Base-by-base conservation (phyloP, 2,797 vertebrate genomes). In the Uromys caudimaculatus region DNA sequence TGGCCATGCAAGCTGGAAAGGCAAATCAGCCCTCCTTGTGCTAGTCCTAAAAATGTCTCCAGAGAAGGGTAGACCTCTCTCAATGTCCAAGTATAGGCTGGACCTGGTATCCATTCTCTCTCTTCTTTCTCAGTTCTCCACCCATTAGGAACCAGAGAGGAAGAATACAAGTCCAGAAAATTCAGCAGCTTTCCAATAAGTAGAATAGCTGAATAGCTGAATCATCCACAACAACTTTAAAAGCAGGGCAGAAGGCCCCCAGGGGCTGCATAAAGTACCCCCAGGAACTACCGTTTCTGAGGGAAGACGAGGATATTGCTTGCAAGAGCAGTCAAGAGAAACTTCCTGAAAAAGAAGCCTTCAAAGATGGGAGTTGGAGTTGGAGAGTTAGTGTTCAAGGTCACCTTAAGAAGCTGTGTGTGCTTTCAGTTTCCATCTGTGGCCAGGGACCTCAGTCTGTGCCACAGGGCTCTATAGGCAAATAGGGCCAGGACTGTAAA, bases 171-270 rank as follows among this genome's bases (percentile, higher is more conserved):
- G 7, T 24, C 29, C 38, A 86, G 67, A 60, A 17, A 67, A 6
- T 2, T 19, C 1, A 21, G 62, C 13, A 89, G n/a, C 11, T 75
- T 94, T 67, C 73, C 16, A 32, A 13, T 23, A 58, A 92, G 56
- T 79, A 81, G n/a, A n/a, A n/a, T n/a, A n/a, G n/a, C n/a, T n/a
- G 64, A 58, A 78, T 21, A 64, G 75, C 75, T 94, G 81, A 93
- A 56, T 95, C 91, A 92, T 58, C 54, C 19, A 21, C 21, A 44
- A 19, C 38, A 41, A 78, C n/a, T 76, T 86, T 75, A 78, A 89
- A 96, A 95, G 82, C 82, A 89, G 64, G 0, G 9, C 58, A 93
- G 71, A 77, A 73, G 41, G n/a, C 77, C 82, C 58, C 73, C 60
- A 86, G 60, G 60, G 44, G 90, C 77, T 77, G 38, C 73, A 73